A percentile compares a stretch with the other conserved stretches of the same genome.
These are phyloP conservation scores for Gymnodraco acuticeps DNA, from an alignment of 2,797 vertebrate genomes.

Conservation along the genomic window DNA sequence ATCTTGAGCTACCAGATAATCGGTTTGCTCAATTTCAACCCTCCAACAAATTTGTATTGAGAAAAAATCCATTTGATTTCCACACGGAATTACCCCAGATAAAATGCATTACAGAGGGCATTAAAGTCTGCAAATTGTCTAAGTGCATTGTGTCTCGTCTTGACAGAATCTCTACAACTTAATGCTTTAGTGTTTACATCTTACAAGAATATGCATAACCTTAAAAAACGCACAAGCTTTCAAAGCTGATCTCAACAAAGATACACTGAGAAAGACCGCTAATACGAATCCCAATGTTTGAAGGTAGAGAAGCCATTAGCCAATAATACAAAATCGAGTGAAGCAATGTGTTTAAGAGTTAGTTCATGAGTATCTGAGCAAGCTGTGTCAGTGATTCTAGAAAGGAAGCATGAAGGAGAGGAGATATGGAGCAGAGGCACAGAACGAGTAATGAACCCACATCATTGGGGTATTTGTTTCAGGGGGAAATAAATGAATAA, in stretches of 20 bases:
- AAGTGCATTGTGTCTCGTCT: background rate
- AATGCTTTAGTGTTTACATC: background rate
- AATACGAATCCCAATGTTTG: slow-evolving; percentile 4
- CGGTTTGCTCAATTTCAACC: background rate
- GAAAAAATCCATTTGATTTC: background rate
- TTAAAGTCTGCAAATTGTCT: background rate
- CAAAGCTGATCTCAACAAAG: background rate
- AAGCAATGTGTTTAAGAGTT: slow-evolving; percentile 53
- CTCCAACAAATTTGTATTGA: background rate
- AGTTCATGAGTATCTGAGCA: slow-evolving; percentile 27
- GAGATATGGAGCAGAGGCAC: slow-evolving; percentile 12
- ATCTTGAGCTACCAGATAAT: background rate
- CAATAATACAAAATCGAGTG: slow-evolving; percentile 55
- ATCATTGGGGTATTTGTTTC: slow-evolving; percentile 75
- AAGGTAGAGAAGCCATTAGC: slow-evolving; percentile 36
- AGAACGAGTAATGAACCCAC: slow-evolving; percentile 64
- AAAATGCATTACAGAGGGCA: background rate
- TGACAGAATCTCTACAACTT: background rate
- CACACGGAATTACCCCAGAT: background rate
- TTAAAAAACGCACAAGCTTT: background rate
- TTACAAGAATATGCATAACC: background rate
- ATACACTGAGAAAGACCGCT: slow-evolving; percentile 3
- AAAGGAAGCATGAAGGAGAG: background rate
- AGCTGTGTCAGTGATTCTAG: slow-evolving; percentile 5
- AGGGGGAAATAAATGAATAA: slow-evolving; percentile 77